phyloP scores from a whole-genome alignment of 1,140 invertebrate species.

The Heliothis subflexa region DNA sequence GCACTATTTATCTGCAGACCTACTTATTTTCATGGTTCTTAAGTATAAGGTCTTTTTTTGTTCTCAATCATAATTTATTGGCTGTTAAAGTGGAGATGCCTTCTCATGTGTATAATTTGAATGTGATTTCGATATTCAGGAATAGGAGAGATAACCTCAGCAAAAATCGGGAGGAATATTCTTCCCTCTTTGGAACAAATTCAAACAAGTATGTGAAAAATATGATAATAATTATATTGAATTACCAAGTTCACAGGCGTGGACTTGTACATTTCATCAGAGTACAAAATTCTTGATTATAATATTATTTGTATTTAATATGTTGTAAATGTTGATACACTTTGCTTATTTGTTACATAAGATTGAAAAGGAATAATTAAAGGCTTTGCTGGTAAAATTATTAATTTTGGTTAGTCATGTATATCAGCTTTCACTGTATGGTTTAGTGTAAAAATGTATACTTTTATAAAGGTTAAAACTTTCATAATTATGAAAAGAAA shows the following conservation, averaged over 20 bases:
- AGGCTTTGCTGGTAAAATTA: neutral
- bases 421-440: too few species aligned
- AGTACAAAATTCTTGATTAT: conserved; percentile 23
- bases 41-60: neutral
- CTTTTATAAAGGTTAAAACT: too few species aligned
- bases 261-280: conserved; percentile 70
- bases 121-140: conserved; percentile 76
- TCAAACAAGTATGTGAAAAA: conserved; percentile 80
- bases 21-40: neutral
- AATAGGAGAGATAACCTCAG: conserved; percentile 80
- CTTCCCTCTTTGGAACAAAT: conserved; percentile 79
- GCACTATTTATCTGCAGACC: too few species aligned
- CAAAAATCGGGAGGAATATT: conserved; percentile 79
- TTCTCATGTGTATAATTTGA: conserved; percentile 44
- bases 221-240: conserved; percentile 65
- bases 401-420: too few species aligned
- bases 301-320: conserved; percentile 23
- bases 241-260: conserved; percentile 56
- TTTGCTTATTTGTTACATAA: conserved; percentile 4
- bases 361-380: neutral
- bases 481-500: too few species aligned
- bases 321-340: conserved; percentile 51
- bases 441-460: too few species aligned
- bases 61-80: neutral
- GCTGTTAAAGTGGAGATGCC: neutral